Evolutionary conservation across 2,888 invertebrate genomes (phyloP), one percentile per base, ranked within the genome.

Genomic region (Limnephilus lunatus): DNA sequence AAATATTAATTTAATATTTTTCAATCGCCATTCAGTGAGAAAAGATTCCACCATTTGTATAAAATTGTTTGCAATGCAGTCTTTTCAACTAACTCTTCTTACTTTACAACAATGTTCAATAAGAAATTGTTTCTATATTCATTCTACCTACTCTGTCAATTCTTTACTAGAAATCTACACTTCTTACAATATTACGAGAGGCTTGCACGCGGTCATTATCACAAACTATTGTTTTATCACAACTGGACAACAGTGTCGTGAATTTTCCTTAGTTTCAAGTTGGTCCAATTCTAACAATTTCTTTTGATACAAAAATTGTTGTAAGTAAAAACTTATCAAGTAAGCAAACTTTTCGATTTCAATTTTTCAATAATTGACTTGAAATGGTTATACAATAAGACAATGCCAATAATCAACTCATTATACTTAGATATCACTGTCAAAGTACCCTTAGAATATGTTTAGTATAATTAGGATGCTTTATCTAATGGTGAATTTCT

Each of bases 161-260:
- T 14, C 53, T 44, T 91, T n/a, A 81, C 25, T 31, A 44, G 48
- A 90, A 30, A 81, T 44, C 85, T 91, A 87, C 85, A n/a, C 48
- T 53, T 91, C 86, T 35, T 91, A 91, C 85, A 86, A 32, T 85
- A 85, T 35, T 30, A 39, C 15, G 39, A n/a, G 48, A 31, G 68
- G 68, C 39, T 9, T 80, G 80, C 80, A 85, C 80, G 85, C 44
- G 53, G 53, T 90, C 90, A 44, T 39, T 93, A 93, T 93, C 93
- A 93, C 93, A 92, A 85, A 81, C 90, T 92, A 92, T 91, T 81
- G 85, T 90, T 91, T 93, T 92, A 93, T 93, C 93, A 93, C 93
- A 93, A 93, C 88, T 91, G 90, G 92, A 92, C 91, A 91, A 91
- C 89, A 91, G 48, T 87, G 53, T 81, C 48, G 68, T 91, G 83